Evolutionary conservation across 2,113 vertebrate genomes (phyloP).

Genomic region (Lophura nycthemera): DNA sequence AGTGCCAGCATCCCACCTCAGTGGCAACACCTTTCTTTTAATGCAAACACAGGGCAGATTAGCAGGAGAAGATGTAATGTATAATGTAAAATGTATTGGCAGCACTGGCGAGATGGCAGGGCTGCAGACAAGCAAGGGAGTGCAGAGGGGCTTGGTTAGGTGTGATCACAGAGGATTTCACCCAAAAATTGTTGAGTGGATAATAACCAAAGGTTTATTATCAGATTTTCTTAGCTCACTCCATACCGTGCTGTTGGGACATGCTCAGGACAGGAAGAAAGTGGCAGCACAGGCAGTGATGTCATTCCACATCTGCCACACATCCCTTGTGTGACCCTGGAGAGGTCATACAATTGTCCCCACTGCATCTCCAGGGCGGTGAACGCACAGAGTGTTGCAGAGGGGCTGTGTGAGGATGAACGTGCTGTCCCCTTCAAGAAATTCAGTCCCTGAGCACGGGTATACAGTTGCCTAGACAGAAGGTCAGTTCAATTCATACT

Average conservation of each 20-base stretch:
- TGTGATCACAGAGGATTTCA: neutral
- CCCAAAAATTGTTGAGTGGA: neutral
- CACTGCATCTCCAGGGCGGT: accelerated
- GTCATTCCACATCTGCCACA: neutral
- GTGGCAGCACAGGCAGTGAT: neutral
- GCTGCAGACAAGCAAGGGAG: neutral
- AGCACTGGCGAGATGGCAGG: neutral
- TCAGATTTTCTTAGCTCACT: neutral
- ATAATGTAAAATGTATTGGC: neutral
- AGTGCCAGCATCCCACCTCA: accelerated
- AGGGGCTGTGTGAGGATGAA: neutral
- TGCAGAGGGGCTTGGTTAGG: neutral
- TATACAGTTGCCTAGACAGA: conserved; percentile 56
- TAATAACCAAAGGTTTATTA: neutral
- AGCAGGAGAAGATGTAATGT: neutral
- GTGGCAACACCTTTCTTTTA: neutral
- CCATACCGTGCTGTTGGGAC: neutral
- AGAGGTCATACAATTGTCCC: neutral
- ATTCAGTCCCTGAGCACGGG: neutral
- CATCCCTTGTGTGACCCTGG: neutral
- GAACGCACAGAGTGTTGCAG: neutral
- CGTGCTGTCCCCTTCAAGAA: neutral
- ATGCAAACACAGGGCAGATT: neutral
- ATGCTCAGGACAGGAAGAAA: neutral
- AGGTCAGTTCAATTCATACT: conserved; percentile 73